Percentiles rank a stretch among this genome's conserved stretches.
phyloP scores from a whole-genome alignment of 2,888 invertebrate genomes.

The Dyspetes luteomarginatus region DNA sequence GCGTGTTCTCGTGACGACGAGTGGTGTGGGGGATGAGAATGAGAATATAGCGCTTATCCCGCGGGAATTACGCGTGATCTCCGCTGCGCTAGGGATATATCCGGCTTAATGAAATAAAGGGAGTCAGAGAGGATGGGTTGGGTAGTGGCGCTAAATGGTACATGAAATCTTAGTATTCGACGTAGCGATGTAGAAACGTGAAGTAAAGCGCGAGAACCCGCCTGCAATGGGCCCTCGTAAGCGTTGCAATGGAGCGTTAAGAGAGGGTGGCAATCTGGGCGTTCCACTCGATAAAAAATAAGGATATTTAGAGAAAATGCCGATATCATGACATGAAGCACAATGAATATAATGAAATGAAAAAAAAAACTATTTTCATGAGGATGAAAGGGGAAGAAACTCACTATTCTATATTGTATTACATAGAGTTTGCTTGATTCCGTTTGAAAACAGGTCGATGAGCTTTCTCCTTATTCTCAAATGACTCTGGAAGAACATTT shows the following conservation, averaged over 20 bases:
- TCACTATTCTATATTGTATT: conserved; percentile 7
- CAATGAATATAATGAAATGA: conserved; percentile 13
- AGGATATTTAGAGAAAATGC: conserved; percentile 3
- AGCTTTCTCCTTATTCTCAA: not conserved
- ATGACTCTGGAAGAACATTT: conserved; percentile 32
- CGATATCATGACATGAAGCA: conserved; percentile 17
- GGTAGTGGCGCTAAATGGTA: conserved; percentile 39
- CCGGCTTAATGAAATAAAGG: conserved; percentile 62
- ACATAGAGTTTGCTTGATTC: conserved; percentile 15
- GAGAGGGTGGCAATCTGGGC: conserved; percentile 27
- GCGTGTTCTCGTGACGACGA: conserved; percentile 2
- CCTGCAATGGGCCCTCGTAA: conserved; percentile 23
- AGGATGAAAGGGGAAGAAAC: conserved; percentile 4
- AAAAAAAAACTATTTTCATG: not conserved
- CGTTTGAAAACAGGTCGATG: conserved; percentile 10
- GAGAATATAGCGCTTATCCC: conserved; percentile 53
- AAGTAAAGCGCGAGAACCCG: conserved; percentile 14
- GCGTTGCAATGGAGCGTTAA: conserved; percentile 41
- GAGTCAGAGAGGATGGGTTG: not conserved
- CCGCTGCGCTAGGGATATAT: conserved; percentile 31
- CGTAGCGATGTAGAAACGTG: conserved; percentile 39
- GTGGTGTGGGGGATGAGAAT: conserved; percentile 9
- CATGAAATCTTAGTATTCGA: conserved; percentile 48
- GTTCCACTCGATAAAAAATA: conserved; percentile 49
- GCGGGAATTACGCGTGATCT: conserved; percentile 52